Percentiles rank a stretch among this genome's conserved stretches.
Evolutionary conservation across 2,888 invertebrate genomes (phyloP).

Genomic region (Machimus atricapillus): DNA sequence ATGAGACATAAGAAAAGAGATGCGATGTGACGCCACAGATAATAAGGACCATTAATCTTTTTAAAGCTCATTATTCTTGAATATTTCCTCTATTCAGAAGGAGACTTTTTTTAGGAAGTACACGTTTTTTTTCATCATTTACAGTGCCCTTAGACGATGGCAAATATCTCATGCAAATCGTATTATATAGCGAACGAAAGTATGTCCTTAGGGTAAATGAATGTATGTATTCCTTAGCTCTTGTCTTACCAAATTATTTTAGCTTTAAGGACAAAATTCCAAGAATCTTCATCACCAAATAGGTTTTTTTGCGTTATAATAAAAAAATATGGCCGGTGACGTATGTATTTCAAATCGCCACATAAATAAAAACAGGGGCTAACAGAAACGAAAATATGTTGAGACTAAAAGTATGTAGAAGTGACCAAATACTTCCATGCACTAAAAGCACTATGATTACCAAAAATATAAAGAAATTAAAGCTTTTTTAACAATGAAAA

Average conservation of each 20-base stretch:
- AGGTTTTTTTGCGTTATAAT: too few species aligned
- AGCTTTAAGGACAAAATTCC: background rate
- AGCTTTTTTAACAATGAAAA: too few species aligned
- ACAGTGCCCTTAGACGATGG: background rate
- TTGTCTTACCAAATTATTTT: background rate
- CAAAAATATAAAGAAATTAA: too few species aligned
- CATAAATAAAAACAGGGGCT: too few species aligned
- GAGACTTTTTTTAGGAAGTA: background rate
- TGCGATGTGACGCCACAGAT: constrained; percentile 41
- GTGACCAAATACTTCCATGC: too few species aligned
- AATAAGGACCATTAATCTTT: constrained; percentile 42
- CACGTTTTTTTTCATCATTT: background rate
- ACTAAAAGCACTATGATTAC: too few species aligned
- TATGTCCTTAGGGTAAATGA: background rate
- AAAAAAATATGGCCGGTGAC: too few species aligned
- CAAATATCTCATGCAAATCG: background rate
- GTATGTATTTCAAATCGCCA: too few species aligned
- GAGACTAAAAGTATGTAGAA: too few species aligned
- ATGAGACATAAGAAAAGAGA: background rate
- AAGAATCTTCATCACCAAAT: background rate
- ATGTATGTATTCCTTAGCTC: background rate
- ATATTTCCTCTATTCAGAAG: background rate
- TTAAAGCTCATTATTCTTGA: background rate
- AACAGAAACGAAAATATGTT: too few species aligned
- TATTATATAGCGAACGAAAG: background rate